Evolutionary conservation across 2,797 vertebrate genomes (phyloP).

Genomic region (Neosilurus mollespiculum): DNA sequence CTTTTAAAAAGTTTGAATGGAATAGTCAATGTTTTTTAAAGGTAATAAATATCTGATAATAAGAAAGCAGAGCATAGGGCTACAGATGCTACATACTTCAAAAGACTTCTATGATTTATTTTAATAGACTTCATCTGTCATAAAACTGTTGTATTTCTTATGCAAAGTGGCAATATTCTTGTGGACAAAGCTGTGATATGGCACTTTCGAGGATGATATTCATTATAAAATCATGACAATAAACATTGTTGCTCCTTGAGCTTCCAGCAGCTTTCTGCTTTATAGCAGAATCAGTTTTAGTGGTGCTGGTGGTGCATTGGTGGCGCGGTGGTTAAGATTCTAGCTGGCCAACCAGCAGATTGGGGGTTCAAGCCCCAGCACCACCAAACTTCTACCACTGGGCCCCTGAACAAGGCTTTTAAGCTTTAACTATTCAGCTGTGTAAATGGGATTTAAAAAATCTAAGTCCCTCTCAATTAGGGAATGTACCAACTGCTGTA

Average conservation of each 20-base stretch:
- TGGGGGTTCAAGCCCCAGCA: too few species aligned
- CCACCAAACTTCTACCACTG: too few species aligned
- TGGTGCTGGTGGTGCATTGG: too few species aligned
- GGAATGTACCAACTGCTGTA: too few species aligned
- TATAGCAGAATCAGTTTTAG: too few species aligned
- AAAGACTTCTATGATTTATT: background rate
- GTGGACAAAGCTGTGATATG: background rate
- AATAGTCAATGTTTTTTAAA: background rate
- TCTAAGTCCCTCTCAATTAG: too few species aligned
- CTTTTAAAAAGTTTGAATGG: background rate
- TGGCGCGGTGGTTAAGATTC: too few species aligned
- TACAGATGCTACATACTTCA: background rate
- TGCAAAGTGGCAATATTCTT: background rate
- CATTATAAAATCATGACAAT: background rate
- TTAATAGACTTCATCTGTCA: background rate
- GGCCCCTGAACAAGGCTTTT: too few species aligned
- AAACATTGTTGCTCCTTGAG: too few species aligned
- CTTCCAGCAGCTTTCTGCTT: background rate
- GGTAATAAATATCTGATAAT: background rate
- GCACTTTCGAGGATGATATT: background rate
- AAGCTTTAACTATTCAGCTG: too few species aligned
- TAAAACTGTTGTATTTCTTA: background rate
- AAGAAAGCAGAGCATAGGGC: background rate
- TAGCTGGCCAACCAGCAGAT: too few species aligned
- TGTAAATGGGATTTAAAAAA: too few species aligned